These are phyloP conservation scores for Castor canadensis DNA, from an alignment of 2,113 vertebrate species.

Conservation along the genomic window DNA sequence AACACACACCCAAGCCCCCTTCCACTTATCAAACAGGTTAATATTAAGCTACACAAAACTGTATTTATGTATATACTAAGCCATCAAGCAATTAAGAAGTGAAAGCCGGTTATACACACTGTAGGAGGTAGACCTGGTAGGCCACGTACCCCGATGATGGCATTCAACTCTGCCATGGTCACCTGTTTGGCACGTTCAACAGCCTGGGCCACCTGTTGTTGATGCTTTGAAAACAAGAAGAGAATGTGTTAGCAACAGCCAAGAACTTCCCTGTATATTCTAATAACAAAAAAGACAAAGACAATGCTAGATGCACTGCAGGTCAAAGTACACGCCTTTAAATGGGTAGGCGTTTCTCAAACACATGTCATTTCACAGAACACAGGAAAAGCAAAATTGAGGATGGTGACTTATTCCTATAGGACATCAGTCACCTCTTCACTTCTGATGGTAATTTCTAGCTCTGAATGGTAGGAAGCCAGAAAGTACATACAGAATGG, in stretches of 20 bases:
- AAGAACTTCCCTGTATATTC: not conserved
- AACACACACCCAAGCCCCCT: not conserved
- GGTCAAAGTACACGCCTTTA: not conserved
- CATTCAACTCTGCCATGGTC: conserved; percentile 98
- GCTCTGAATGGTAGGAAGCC: not conserved
- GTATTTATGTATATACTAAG: conserved; percentile 55
- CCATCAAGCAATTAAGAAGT: conserved; percentile 88
- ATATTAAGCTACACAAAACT: conserved; percentile 33
- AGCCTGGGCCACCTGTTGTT: conserved; percentile 98
- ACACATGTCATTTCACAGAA: not conserved
- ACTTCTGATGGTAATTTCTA: not conserved
- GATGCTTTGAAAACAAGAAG: conserved; percentile 88
- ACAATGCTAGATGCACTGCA: not conserved
- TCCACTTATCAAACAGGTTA: not conserved
- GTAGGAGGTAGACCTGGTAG: conserved; percentile 95
- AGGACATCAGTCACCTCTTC: not conserved
- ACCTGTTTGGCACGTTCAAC: conserved; percentile 98
- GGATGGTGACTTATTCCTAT: not conserved
- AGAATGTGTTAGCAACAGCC: conserved; percentile 38
- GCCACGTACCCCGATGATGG: conserved; percentile 98
- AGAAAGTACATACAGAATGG: not conserved
- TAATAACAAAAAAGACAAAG: not conserved
- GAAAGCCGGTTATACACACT: conserved; percentile 94
- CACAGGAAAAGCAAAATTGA: not conserved
- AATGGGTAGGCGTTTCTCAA: not conserved